Percentiles rank a stretch among this genome's conserved stretches.
These are phyloP conservation scores for Phlogophora meticulosa DNA, from an alignment of 2,888 invertebrate genomes.

Conservation along the genomic window DNA sequence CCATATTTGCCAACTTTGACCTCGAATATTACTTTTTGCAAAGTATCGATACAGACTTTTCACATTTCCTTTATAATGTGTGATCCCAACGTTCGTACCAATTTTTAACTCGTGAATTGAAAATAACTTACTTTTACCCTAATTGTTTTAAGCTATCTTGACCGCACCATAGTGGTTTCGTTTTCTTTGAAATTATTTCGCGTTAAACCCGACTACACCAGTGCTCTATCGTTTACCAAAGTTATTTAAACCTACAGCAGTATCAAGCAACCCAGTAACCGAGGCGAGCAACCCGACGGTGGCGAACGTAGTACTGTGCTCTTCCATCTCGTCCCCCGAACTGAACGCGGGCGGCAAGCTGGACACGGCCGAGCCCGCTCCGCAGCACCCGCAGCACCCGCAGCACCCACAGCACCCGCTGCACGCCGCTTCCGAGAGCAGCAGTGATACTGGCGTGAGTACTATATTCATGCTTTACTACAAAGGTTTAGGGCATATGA, in stretches of 20 bases:
- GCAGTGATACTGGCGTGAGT: conserved; percentile 87
- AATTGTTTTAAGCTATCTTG: too few relatives aligned
- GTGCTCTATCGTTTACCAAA: background rate
- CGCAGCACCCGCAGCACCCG: conserved; percentile 52
- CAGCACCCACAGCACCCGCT: conserved; percentile 53
- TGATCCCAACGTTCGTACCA: too few relatives aligned
- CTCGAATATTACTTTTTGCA: too few relatives aligned
- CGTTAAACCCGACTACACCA: background rate
- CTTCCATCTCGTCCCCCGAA: conserved; percentile 89
- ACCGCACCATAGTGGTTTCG: background rate
- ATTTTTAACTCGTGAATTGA: too few relatives aligned
- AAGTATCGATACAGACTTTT: too few relatives aligned
- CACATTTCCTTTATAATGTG: too few relatives aligned
- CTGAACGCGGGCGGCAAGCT: conserved; percentile 71
- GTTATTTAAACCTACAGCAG: conserved; percentile 68
- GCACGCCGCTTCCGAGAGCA: conserved; percentile 78
- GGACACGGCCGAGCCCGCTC: conserved; percentile 53
- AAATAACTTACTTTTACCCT: too few relatives aligned
- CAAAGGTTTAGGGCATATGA: too few relatives aligned
- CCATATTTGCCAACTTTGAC: too few relatives aligned
- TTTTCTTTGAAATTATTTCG: background rate
- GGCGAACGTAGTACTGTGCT: conserved; percentile 73
- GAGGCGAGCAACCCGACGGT: conserved; percentile 66
- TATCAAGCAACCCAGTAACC: conserved; percentile 78
- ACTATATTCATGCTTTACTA: too few relatives aligned